Evolutionary conservation across 2,888 invertebrate genomes (phyloP), one percentile per base, ranked within the genome.

Genomic region (Caenorhabditis sinica): DNA sequence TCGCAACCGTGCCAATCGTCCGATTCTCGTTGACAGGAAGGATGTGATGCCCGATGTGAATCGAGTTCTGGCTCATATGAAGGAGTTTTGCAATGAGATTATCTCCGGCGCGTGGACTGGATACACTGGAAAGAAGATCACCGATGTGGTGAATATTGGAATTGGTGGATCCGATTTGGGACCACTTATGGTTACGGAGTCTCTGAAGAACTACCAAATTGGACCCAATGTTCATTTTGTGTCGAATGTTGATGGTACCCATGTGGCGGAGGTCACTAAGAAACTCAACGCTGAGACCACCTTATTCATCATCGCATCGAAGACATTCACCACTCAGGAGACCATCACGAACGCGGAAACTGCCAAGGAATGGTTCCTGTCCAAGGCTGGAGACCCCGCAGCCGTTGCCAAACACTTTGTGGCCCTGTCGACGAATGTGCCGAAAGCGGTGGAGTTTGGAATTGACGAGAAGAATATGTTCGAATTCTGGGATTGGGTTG

Each of bases 401-500:
- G 88, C 88, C 11, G 97, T 99, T 11, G 97, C 97, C 20, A 97
- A 96, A 93, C 99, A 99, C 93, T 99, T 99, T 94, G 98, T 98
- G 3, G 99, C 99, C 13, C 94, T 99, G 17, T 98, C 98, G 4
- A 99, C 99, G 0, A 99, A 99, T 93, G 95, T 94, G 43, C 89
- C 95, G 87, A 97, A 97, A 93, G 98, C 97, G n/a, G 96, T 95
- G 28, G 97, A 96, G 45, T 99, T 99, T 94, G 99, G 99, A 20
- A 99, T 99, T 91, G 96, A 97, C 93, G 95, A 96, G 87, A 95
- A 95, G 89, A 99, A 99, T 93, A 98, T 99, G 97, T 99, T 99
- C 94, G 98, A 96, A 28, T 99, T 99, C 94, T 99, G 99, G 98
- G 99, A 99, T 94, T 99, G 98, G 98, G 99, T 99, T 60, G 99